Evolutionary conservation across 2,113 vertebrate genomes (phyloP), one percentile per base, ranked within the genome.

Genomic region (Dryoscopus gambensis): DNA sequence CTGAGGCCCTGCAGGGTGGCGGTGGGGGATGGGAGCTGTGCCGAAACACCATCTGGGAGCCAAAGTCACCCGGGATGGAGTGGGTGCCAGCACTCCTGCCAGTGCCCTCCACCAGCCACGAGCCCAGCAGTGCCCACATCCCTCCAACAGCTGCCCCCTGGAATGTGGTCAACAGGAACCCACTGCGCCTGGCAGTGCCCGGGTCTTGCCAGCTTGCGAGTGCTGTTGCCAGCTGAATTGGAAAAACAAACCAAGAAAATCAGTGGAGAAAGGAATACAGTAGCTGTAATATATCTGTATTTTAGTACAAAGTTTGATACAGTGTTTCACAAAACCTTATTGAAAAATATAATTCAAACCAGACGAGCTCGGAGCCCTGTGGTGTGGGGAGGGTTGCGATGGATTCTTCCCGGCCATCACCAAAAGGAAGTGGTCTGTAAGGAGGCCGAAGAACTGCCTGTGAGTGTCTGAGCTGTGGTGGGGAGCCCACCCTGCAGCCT

Each of bases 201-300:
- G 3, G 87, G 76, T 73, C 71, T 70, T 47, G 83, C 65, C 68
- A 74, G 68, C 76, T 71, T 65, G 69, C 7, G n/a, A 83, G 82
- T 19, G 70, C 94, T 73, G 82, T 30, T 80, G 86, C 76, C 6
- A 50, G 90, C 76, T 75, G 95, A 82, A 88, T 94, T 90, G 90
- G 95, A 92, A 94, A 96, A 93, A 93, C 30, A 79, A 90, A 85
- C 1, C 35, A 78, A 89, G 92, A 84, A 91, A 87, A 96, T 93
- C 91, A 91, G 93, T 95, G 96, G 96, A 96, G 95, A 97, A 95
- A 84, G 95, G 94, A 95, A 97, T 96, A 95, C 97, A 96, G 97
- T 97, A 97, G 97, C 97, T 97, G 97, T 97, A 97, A 97, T 93
- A 97, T 97, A 97, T 97, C 95, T 97, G 97, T 97, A 97, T 97